Percentiles rank a stretch among this genome's conserved stretches.
Conservation (phyloP, 2,113 vertebrate genomes). For the Murina feae region DNA sequence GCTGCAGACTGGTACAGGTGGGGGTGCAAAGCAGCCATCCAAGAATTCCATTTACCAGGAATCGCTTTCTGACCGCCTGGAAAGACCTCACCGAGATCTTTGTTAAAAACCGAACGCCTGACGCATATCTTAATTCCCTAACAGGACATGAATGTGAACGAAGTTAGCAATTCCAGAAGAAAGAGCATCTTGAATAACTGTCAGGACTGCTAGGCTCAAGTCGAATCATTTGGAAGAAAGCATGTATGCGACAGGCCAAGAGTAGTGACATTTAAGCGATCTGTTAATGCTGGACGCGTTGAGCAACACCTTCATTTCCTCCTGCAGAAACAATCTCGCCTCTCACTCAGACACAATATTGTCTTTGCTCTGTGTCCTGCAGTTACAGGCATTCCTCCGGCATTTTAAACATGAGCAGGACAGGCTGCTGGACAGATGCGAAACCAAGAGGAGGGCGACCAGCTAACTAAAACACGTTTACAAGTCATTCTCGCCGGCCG, state of each 20-base stretch:
- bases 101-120: neutral
- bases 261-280: constrained; percentile 6
- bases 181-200: neutral
- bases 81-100: neutral
- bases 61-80: neutral
- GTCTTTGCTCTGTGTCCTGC: neutral
- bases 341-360: constrained; percentile 28
- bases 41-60: neutral
- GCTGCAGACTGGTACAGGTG: neutral
- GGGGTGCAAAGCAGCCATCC: neutral
- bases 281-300: neutral
- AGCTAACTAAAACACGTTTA: neutral
- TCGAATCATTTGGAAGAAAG: constrained; percentile 36
- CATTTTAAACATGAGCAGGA: neutral
- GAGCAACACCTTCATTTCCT: constrained; percentile 37
- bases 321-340: neutral
- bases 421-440: neutral
- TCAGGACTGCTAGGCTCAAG: neutral
- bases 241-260: neutral
- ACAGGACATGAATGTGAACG: neutral
- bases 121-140: neutral
- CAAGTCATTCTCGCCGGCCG: neutral
- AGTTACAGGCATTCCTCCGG: neutral
- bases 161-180: neutral
- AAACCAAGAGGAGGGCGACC: neutral